These are phyloP conservation scores for Campoplex nolae DNA, from an alignment of 2,888 invertebrate species.

Conservation along the genomic window DNA sequence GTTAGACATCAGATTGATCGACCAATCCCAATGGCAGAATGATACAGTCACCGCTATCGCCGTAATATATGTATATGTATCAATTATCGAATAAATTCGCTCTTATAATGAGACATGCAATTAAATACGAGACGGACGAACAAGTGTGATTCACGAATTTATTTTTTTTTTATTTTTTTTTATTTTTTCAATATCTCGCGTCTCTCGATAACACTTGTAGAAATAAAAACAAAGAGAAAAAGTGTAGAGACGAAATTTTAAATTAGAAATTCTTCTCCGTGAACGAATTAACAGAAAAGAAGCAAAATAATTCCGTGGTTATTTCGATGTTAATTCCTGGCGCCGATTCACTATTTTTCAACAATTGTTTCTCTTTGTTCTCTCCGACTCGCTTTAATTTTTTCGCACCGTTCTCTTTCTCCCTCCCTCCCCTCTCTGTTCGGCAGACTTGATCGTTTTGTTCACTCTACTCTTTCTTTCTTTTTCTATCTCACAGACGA, in stretches of 20 bases:
- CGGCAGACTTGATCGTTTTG: not conserved
- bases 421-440: conserved; percentile 18
- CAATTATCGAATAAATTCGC: conserved; percentile 68
- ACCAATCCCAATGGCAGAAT: conserved; percentile 69
- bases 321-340: conserved; percentile 5
- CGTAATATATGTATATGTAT: conserved; percentile 53
- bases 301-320: conserved; percentile 31
- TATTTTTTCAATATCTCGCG: conserved; percentile 12
- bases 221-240: conserved; percentile 31
- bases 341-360: not conserved
- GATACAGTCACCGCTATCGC: conserved; percentile 72
- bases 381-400: conserved; percentile 35
- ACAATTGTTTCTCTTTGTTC: conserved; percentile 54
- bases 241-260: conserved; percentile 58
- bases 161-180: no score
- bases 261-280: not conserved
- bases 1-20: conserved; percentile 70
- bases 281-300: conserved; percentile 16
- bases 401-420: not conserved
- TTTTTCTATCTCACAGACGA: conserved; percentile 12
- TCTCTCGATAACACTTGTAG: conserved; percentile 29
- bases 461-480: not conserved
- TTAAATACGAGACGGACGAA: conserved; percentile 59
- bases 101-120: conserved; percentile 67
- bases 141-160: conserved; percentile 17